Evolutionary conservation across 2,113 vertebrate genomes (phyloP).

Genomic region (Lipophrys pholis): DNA sequence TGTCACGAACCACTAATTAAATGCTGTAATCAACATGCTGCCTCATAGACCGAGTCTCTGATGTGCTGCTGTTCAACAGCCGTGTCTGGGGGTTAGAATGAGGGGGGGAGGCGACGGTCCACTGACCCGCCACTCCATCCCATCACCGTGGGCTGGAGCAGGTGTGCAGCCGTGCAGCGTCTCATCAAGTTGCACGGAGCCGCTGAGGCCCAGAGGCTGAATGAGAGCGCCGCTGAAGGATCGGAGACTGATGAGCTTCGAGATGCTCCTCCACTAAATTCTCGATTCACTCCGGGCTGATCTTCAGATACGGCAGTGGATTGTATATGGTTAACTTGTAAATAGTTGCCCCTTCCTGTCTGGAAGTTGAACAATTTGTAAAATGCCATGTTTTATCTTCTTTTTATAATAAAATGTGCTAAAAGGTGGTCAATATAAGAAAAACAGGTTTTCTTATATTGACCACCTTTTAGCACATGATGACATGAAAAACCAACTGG

Average conservation of each 20-base stretch:
- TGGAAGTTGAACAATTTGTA: too few relatives aligned
- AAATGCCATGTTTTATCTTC: too few relatives aligned
- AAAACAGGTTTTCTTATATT: too few relatives aligned
- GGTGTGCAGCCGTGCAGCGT: constrained; percentile 48
- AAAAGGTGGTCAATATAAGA: too few relatives aligned
- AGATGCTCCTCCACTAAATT: not conserved
- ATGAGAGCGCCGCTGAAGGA: not conserved
- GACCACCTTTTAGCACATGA: too few relatives aligned
- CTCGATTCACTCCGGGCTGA: not conserved
- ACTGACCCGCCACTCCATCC: too few relatives aligned
- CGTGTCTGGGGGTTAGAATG: constrained; percentile 22
- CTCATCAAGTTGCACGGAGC: constrained; percentile 37
- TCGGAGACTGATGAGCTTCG: not conserved
- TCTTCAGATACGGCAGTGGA: not conserved
- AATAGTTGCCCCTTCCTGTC: too few relatives aligned
- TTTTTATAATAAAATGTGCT: too few relatives aligned
- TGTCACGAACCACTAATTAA: constrained; percentile 68
- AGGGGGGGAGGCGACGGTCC: not conserved
- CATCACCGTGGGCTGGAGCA: constrained; percentile 50
- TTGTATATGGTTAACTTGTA: too few relatives aligned
- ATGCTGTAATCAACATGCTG: constrained; percentile 58
- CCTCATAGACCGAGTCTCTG: constrained; percentile 44
- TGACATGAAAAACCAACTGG: too few relatives aligned
- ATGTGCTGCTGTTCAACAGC: constrained; percentile 34
- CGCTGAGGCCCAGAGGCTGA: constrained; percentile 19